phyloP scores from a whole-genome alignment of 2,888 invertebrate genomes.

The Crocallis elinguaria region DNA sequence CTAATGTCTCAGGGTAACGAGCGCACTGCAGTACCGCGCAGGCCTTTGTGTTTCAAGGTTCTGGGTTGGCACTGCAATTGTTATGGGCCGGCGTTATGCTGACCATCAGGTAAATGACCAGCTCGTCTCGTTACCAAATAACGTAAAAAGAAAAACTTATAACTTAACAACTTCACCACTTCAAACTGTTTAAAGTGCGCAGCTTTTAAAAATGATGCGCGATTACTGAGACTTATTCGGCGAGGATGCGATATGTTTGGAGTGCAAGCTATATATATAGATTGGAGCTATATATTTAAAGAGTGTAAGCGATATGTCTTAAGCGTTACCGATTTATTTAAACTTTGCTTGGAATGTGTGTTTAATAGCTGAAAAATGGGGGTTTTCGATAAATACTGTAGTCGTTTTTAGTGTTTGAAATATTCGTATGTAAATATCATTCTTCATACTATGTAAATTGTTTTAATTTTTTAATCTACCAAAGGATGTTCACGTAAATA shows the following conservation, averaged over 20 bases:
- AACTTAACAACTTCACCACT: slow-evolving; percentile 28
- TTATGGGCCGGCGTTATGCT: too few relatives aligned
- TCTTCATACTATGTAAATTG: too few relatives aligned
- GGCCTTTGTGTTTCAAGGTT: too few relatives aligned
- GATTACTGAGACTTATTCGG: slow-evolving; percentile 30
- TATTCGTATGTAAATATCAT: too few relatives aligned
- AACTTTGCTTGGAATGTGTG: neutral
- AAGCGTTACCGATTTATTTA: too few relatives aligned
- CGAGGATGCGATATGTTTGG: slow-evolving; percentile 8
- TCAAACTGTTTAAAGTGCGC: slow-evolving; percentile 30
- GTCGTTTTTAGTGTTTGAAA: neutral
- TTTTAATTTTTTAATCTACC: too few relatives aligned
- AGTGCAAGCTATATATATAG: neutral
- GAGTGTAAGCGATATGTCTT: neutral
- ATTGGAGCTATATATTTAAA: neutral
- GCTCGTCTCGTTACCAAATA: too few relatives aligned
- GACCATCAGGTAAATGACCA: too few relatives aligned
- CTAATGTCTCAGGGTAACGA: too few relatives aligned
- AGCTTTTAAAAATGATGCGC: slow-evolving; percentile 32
- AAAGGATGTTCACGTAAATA: too few relatives aligned
- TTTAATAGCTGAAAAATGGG: neutral
- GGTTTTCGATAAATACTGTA: neutral
- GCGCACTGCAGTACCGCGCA: too few relatives aligned
- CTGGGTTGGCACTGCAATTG: too few relatives aligned
- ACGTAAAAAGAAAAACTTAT: neutral